These are phyloP conservation scores for Oncorhynchus keta DNA, from an alignment of 2,113 vertebrate genomes.

Conservation along the genomic window DNA sequence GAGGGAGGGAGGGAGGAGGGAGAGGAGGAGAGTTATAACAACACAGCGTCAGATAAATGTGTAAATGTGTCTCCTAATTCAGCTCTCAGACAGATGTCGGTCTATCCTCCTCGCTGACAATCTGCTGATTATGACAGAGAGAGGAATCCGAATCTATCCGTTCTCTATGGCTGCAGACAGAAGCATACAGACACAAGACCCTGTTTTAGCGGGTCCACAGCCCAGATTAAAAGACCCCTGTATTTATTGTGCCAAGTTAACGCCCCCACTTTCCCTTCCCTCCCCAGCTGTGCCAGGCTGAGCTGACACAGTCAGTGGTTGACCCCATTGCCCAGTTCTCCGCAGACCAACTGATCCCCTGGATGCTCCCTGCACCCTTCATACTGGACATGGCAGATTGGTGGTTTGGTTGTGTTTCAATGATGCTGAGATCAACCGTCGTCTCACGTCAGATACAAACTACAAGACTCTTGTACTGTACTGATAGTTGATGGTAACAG, in stretches of 20 bases:
- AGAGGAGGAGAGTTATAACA: conserved; percentile 17
- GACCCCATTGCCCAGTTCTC: too few relatives aligned
- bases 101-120: conserved; percentile 40
- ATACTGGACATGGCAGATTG: too few relatives aligned
- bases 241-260: background rate
- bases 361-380: too few relatives aligned
- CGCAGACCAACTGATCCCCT: too few relatives aligned
- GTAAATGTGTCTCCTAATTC: conserved; percentile 47
- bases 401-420: too few relatives aligned
- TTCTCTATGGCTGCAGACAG: conserved; percentile 21
- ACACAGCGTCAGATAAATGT: conserved; percentile 32
- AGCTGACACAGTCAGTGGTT: background rate
- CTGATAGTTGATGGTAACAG: too few relatives aligned
- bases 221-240: too few relatives aligned
- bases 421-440: too few relatives aligned
- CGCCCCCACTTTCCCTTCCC: too few relatives aligned
- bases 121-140: conserved; percentile 39
- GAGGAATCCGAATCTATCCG: background rate
- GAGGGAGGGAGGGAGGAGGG: background rate
- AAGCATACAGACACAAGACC: background rate
- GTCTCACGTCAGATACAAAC: too few relatives aligned
- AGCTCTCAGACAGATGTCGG: conserved; percentile 44
- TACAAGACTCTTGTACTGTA: too few relatives aligned
- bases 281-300: background rate
- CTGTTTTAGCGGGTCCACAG: background rate